Evolutionary conservation across 2,113 vertebrate genomes (phyloP).

Genomic region (Trichechus manatus): DNA sequence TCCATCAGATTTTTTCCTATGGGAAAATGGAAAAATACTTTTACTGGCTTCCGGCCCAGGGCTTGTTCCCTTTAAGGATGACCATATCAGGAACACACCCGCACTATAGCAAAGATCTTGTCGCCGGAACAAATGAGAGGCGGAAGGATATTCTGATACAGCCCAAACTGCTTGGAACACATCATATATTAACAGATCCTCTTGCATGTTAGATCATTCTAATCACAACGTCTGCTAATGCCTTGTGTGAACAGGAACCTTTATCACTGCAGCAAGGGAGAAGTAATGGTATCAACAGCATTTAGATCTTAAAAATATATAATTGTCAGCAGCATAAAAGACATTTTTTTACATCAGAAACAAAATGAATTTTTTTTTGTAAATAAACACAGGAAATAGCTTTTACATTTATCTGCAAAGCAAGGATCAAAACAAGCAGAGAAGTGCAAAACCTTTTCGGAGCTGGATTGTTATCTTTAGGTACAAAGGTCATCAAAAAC

Average conservation of each 20-base stretch:
- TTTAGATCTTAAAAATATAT: conserved; percentile 54
- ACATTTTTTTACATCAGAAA: conserved; percentile 58
- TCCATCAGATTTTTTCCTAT: background rate
- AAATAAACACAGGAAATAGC: conserved; percentile 63
- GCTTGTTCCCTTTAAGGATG: background rate
- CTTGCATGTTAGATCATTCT: conserved; percentile 58
- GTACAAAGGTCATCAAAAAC: background rate
- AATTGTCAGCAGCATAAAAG: background rate
- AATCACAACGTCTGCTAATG: conserved; percentile 53
- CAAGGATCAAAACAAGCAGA: conserved; percentile 7
- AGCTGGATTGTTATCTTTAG: conserved; percentile 34
- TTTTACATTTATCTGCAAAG: conserved; percentile 61
- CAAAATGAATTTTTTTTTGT: background rate
- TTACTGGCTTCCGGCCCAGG: background rate
- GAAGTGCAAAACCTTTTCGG: background rate
- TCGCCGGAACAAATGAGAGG: conserved; percentile 31
- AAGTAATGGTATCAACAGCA: conserved; percentile 63
- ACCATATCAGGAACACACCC: conserved; percentile 64
- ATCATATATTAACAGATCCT: background rate
- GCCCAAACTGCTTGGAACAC: conserved; percentile 37
- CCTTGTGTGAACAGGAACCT: conserved; percentile 52
- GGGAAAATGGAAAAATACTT: conserved; percentile 58
- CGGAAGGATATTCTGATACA: conserved; percentile 19
- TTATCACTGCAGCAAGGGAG: conserved; percentile 18
- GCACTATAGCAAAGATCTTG: background rate